phyloP scores from a whole-genome alignment of 2,797 vertebrate genomes.

The Sebastes miniatus region DNA sequence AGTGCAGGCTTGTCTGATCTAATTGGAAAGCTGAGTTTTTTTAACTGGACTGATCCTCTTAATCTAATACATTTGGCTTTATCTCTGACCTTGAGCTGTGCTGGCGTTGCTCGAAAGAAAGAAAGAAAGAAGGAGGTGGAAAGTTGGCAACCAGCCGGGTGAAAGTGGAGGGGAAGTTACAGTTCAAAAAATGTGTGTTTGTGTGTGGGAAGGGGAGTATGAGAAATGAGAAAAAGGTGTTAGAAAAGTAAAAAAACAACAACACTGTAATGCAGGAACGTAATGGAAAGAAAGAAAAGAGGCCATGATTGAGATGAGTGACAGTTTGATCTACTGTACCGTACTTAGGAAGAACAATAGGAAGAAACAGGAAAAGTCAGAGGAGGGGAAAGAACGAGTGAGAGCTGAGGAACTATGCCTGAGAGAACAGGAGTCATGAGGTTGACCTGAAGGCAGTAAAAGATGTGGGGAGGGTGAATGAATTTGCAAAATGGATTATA shows the following conservation, averaged over 20 bases:
- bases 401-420: conserved; percentile 6
- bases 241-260: not conserved
- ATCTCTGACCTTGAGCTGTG: conserved; percentile 12
- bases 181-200: not conserved
- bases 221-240: not conserved
- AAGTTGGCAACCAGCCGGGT: conserved; percentile 16
- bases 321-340: conserved; percentile 1
- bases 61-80: conserved; percentile 39
- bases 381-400: not conserved
- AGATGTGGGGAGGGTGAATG: not conserved
- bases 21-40: conserved; percentile 27
- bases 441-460: not conserved
- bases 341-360: conserved; percentile 27
- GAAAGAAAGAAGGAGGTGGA: conserved; percentile 5
- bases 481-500: not conserved
- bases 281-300: not conserved
- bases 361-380: conserved; percentile 23
- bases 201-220: not conserved
- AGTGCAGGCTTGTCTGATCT: conserved; percentile 23
- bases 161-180: not conserved
- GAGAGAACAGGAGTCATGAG: conserved; percentile 7
- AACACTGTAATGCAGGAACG: not conserved
- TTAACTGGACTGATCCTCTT: conserved; percentile 39
- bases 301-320: not conserved
- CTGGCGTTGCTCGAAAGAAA: conserved; percentile 18